These are phyloP conservation scores for Polymixis lichenea DNA, from an alignment of 2,888 invertebrate species.

Conservation along the genomic window DNA sequence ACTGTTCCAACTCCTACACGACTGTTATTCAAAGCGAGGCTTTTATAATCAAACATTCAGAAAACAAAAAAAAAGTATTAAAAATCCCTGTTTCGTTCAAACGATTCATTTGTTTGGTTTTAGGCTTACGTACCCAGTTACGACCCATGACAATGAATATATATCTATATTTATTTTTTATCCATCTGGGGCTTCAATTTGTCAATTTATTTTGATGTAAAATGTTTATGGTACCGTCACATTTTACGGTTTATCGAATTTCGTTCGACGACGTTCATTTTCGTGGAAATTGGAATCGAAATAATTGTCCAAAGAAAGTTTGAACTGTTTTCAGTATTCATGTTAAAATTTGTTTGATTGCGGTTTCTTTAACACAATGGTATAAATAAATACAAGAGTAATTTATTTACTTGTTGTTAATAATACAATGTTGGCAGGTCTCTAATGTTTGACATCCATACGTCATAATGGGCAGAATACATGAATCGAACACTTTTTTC, in stretches of 20 bases:
- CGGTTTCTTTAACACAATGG: neutral
- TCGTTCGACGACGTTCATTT: slow-evolving; percentile 10
- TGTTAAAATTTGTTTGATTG: slow-evolving; percentile 13
- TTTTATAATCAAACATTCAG: slow-evolving; percentile 57
- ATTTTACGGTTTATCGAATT: slow-evolving; percentile 43
- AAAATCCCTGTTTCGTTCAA: slow-evolving; percentile 45
- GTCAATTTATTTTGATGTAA: slow-evolving; percentile 47
- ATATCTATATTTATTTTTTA: slow-evolving; percentile 36
- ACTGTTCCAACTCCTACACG: slow-evolving; percentile 26
- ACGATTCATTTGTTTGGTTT: slow-evolving; percentile 62
- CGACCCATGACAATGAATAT: slow-evolving; percentile 39
- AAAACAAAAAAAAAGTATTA: slow-evolving; percentile 52
- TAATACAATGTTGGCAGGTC: too few relatives aligned
- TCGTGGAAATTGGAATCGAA: slow-evolving; percentile 13
- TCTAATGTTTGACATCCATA: too few relatives aligned
- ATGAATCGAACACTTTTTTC: too few relatives aligned
- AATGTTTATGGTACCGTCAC: slow-evolving; percentile 38
- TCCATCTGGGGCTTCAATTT: slow-evolving; percentile 45
- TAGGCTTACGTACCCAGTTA: slow-evolving; percentile 49
- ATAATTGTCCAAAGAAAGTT: slow-evolving; percentile 21
- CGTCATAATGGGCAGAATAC: too few relatives aligned
- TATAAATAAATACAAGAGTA: neutral
- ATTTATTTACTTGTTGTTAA: neutral
- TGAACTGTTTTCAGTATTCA: slow-evolving; percentile 28
- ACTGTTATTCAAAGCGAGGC: slow-evolving; percentile 35